phyloP scores from a whole-genome alignment of 2,113 vertebrate genomes.

The Girardinichthys multiradiatus region DNA sequence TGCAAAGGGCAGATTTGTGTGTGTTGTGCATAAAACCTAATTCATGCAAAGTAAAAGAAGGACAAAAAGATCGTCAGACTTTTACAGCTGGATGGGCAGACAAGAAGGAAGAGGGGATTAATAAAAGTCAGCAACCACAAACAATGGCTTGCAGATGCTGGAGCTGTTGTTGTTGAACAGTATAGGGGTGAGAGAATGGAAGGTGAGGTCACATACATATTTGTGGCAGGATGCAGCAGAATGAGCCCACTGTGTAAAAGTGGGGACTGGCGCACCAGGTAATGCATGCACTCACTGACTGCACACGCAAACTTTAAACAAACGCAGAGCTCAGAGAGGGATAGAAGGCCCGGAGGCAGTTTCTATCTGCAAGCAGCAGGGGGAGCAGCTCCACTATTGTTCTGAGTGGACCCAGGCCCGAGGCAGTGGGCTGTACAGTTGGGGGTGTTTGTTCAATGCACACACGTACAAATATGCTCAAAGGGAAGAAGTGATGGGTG shows the following conservation, averaged over 20 bases:
- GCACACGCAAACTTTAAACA: conserved; percentile 32
- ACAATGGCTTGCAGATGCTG: conserved; percentile 67
- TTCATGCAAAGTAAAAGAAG: conserved; percentile 10
- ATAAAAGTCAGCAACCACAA: conserved; percentile 52
- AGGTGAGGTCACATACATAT: conserved; percentile 67
- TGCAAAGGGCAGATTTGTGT: background rate
- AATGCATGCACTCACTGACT: conserved; percentile 46
- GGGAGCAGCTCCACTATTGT: conserved; percentile 94
- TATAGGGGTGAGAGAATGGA: conserved; percentile 57
- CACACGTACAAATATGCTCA: conserved; percentile 20
- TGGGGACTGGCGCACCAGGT: conserved; percentile 19
- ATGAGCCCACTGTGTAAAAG: conserved; percentile 53
- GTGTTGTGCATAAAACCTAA: background rate
- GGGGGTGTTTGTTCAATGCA: conserved; percentile 15
- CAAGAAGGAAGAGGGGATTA: conserved; percentile 40
- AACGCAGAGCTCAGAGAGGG: conserved; percentile 24
- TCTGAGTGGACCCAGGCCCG: conserved; percentile 71
- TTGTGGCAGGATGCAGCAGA: conserved; percentile 62
- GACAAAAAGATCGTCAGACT: conserved; percentile 53
- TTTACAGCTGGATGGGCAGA: conserved; percentile 60
- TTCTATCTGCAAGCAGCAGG: conserved; percentile 87
- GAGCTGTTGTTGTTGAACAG: conserved; percentile 36
- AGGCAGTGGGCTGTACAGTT: conserved; percentile 20
- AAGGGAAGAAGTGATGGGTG: background rate
- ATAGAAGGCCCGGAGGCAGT: conserved; percentile 67